A percentile compares a stretch with the other conserved stretches of the same genome.
Evolutionary conservation across 1,140 invertebrate genomes (phyloP).

Genomic region (Helicorthomorpha holstii): DNA sequence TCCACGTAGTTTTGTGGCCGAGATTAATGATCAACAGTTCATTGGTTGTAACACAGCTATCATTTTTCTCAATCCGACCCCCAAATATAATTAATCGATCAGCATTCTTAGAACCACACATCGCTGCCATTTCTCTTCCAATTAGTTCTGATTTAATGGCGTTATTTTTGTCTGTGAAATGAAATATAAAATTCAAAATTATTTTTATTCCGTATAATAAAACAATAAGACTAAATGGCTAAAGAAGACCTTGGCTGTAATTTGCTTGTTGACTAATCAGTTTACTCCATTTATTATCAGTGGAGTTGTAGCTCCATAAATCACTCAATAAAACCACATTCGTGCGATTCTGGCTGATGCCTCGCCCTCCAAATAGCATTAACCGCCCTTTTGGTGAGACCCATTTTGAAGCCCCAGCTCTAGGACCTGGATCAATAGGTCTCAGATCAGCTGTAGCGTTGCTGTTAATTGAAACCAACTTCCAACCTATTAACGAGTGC

Average conservation of each 20-base stretch:
- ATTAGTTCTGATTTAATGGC: no score
- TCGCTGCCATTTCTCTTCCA: not conserved
- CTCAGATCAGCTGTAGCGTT: not conserved
- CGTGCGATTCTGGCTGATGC: not conserved
- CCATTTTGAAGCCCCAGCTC: not conserved
- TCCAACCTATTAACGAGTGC: not conserved
- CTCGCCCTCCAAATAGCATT: not conserved
- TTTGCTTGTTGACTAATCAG: not conserved
- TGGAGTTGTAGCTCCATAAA: not conserved
- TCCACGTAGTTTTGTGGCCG: not conserved
- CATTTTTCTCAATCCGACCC: not conserved
- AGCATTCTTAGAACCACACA: not conserved
- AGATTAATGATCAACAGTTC: not conserved
- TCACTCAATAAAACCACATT: not conserved
- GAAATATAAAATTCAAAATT: no score
- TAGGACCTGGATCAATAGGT: not conserved
- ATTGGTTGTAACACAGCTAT: not conserved
- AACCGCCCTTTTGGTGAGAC: not conserved
- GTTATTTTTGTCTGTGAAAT: no score
- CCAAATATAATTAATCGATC: not conserved
- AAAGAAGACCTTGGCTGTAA: no score
- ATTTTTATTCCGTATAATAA: no score
- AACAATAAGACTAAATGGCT: no score
- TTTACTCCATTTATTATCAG: not conserved
- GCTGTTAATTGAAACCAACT: not conserved